Percentiles rank a stretch among this genome's conserved stretches.
Evolutionary conservation across 2,888 invertebrate species (phyloP).

Genomic region (Temnothorax unifasciatus): DNA sequence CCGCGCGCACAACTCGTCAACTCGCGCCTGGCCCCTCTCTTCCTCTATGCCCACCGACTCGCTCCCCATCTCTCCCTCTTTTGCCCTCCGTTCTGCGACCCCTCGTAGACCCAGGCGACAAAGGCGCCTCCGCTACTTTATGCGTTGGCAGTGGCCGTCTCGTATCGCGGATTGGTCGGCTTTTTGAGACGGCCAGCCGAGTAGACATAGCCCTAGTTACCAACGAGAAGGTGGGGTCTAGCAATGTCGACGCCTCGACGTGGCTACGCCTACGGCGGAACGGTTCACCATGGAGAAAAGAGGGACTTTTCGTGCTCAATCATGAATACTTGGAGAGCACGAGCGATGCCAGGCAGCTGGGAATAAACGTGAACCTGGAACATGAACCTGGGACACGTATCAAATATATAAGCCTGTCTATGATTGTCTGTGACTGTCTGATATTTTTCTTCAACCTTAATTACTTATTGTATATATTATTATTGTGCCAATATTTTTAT

Average conservation of each 20-base stretch:
- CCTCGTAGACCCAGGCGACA: conserved; percentile 66
- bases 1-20: conserved; percentile 59
- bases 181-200: conserved; percentile 84
- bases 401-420: neutral
- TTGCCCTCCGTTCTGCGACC: conserved; percentile 62
- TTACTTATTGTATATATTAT: neutral
- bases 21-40: conserved; percentile 40
- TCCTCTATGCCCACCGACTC: conserved; percentile 49
- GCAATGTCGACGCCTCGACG: conserved; percentile 80
- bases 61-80: conserved; percentile 45
- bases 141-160: conserved; percentile 85
- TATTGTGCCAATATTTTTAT: neutral
- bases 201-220: conserved; percentile 86
- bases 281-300: conserved; percentile 78
- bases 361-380: conserved; percentile 25
- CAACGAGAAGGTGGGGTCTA: conserved; percentile 79
- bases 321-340: conserved; percentile 29
- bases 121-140: conserved; percentile 79
- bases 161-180: conserved; percentile 86
- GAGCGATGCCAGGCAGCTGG: conserved; percentile 33
- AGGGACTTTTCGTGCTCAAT: conserved; percentile 30
- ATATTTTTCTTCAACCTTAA: neutral
- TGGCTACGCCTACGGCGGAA: conserved; percentile 82
- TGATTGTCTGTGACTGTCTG: neutral
- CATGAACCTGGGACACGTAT: neutral